Percentiles rank a stretch among this genome's conserved stretches.
These are phyloP conservation scores for Ostrea denselamellosa DNA, from an alignment of 1,140 invertebrate genomes.

Conservation along the genomic window DNA sequence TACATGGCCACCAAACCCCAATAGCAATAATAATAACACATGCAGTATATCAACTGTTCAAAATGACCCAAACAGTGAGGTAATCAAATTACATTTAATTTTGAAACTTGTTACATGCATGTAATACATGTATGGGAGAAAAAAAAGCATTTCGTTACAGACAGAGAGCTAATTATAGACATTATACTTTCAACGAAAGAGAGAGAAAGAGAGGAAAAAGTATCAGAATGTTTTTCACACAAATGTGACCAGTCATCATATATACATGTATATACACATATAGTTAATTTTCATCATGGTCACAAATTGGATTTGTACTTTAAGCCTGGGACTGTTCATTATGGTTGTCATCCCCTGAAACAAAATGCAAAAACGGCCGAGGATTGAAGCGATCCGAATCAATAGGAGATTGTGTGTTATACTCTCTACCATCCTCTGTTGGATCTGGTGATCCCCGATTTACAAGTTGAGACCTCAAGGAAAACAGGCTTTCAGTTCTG, in stretches of 20 bases:
- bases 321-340: background rate
- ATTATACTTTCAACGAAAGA: background rate
- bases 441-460: background rate
- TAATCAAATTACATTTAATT: too few relatives aligned
- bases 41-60: too few relatives aligned
- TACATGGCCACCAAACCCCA: too few relatives aligned
- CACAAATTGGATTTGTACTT: background rate
- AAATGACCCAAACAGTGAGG: too few relatives aligned
- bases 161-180: background rate
- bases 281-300: background rate
- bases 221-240: background rate
- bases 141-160: background rate
- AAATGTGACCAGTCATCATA: background rate
- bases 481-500: background rate
- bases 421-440: background rate
- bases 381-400: background rate
- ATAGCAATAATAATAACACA: too few relatives aligned
- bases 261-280: background rate
- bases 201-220: background rate
- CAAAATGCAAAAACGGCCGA: background rate
- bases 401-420: background rate
- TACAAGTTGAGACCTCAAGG: too few relatives aligned
- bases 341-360: background rate
- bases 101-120: too few relatives aligned
- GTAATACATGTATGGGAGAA: background rate